Evolutionary conservation across 2,797 vertebrate species (phyloP).

Genomic region (Podarcis siculus): DNA sequence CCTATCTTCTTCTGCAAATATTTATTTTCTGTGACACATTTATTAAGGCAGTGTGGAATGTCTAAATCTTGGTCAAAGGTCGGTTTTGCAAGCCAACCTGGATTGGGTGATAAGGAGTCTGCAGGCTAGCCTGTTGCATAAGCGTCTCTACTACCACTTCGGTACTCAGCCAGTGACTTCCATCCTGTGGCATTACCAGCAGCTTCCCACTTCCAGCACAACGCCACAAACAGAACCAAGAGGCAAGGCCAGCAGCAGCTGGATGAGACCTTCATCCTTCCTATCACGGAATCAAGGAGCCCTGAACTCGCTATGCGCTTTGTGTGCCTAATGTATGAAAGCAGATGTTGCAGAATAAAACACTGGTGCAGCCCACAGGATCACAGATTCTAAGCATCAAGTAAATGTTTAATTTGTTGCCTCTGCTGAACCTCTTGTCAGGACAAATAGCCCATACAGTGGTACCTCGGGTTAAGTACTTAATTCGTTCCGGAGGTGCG

Average conservation of each 20-base stretch:
- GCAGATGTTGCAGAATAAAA: neutral
- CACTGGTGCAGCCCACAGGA: neutral
- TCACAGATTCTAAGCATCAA: neutral
- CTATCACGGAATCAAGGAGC: accelerated
- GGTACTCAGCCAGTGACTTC: constrained; percentile 89
- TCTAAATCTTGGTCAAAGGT: constrained; percentile 50
- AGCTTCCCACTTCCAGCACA: constrained; percentile 71
- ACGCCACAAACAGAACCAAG: constrained; percentile 50
- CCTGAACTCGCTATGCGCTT: accelerated
- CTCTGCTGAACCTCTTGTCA: neutral
- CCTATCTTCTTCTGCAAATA: neutral
- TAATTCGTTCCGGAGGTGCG: too few species aligned
- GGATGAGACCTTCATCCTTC: constrained; percentile 7
- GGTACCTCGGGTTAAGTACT: too few species aligned
- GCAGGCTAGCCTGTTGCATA: neutral
- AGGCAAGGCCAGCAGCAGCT: neutral
- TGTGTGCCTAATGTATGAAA: neutral
- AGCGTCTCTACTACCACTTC: constrained; percentile 77
- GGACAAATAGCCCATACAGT: too few species aligned
- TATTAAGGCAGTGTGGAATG: neutral
- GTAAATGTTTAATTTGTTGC: constrained; percentile 2
- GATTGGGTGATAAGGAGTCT: neutral
- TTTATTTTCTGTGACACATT: constrained; percentile 27
- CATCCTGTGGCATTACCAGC: constrained; percentile 87
- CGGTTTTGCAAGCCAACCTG: neutral